Percentiles rank a stretch among this genome's conserved stretches.
Evolutionary conservation across 2,113 vertebrate species (phyloP).

Genomic region (Pteruthius melanotis): DNA sequence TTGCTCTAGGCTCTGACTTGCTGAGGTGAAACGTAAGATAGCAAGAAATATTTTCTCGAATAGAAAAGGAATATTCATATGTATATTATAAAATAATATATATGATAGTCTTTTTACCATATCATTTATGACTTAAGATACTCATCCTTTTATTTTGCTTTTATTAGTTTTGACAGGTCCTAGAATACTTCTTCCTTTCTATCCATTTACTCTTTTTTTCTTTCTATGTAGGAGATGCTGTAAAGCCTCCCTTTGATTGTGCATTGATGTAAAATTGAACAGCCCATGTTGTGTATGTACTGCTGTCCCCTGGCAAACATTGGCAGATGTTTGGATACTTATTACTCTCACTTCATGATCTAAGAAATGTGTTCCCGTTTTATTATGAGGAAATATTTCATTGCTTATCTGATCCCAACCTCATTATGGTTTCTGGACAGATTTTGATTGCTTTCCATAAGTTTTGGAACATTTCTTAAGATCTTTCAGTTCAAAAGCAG

Average conservation of each 20-base stretch:
- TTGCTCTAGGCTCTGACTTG: not conserved
- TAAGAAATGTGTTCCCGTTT: not conserved
- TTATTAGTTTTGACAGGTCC: not conserved
- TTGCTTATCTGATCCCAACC: not conserved
- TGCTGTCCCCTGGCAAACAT: not conserved
- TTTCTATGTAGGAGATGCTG: not conserved
- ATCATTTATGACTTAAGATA: not conserved
- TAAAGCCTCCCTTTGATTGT: not conserved
- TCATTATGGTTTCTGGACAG: not conserved
- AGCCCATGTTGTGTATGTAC: not conserved
- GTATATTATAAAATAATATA: not conserved
- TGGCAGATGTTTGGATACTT: not conserved
- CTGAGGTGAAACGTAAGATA: not conserved
- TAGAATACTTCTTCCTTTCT: not conserved
- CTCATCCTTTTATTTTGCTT: not conserved
- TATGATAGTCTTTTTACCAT: not conserved
- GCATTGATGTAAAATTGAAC: not conserved
- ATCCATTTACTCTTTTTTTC: not conserved
- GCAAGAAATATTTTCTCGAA: not conserved
- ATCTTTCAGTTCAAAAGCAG: not conserved
- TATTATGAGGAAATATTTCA: not conserved
- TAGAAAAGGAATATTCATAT: not conserved
- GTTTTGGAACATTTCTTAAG: not conserved
- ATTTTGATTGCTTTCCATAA: not conserved
- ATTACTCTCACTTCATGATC: not conserved